A percentile compares a stretch with the other conserved stretches of the same genome.
Conservation (phyloP, 1,140 invertebrate genomes). For the Linepithema humile region DNA sequence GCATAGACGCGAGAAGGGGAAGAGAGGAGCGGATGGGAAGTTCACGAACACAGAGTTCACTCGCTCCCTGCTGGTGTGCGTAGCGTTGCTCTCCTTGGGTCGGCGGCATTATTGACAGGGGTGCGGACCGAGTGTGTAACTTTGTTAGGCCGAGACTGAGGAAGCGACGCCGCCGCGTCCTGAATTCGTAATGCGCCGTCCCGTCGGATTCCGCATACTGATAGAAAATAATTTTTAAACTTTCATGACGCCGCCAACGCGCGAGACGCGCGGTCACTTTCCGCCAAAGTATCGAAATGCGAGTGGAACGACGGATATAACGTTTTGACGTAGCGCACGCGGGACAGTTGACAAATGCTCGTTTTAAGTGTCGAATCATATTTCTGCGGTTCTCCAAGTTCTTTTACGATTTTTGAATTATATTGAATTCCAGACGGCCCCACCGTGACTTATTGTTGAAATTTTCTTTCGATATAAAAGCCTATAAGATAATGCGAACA, state of each 20-base stretch:
- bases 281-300: not conserved
- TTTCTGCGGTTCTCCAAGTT: not conserved
- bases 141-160: slow-evolving; percentile 67
- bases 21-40: slow-evolving; percentile 57
- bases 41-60: slow-evolving; percentile 57
- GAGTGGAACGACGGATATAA: not conserved
- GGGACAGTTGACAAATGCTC: not conserved
- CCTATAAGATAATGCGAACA: not conserved
- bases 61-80: slow-evolving; percentile 53
- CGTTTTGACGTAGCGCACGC: not conserved
- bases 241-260: slow-evolving; percentile 12
- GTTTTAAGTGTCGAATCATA: not conserved
- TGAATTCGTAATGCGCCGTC: slow-evolving; percentile 61
- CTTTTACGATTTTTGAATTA: not conserved
- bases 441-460: no score
- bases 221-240: slow-evolving; percentile 68
- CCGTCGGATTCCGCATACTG: slow-evolving; percentile 61
- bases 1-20: slow-evolving; percentile 16
- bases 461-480: no score
- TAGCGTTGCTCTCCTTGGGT: slow-evolving; percentile 66
- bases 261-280: no score
- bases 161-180: slow-evolving; percentile 33
- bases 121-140: slow-evolving; percentile 68
- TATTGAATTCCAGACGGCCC: not conserved
- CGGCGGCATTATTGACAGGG: slow-evolving; percentile 68